Evolutionary conservation across 2,888 invertebrate genomes (phyloP).

Genomic region (Lasioglossum leucozonium): DNA sequence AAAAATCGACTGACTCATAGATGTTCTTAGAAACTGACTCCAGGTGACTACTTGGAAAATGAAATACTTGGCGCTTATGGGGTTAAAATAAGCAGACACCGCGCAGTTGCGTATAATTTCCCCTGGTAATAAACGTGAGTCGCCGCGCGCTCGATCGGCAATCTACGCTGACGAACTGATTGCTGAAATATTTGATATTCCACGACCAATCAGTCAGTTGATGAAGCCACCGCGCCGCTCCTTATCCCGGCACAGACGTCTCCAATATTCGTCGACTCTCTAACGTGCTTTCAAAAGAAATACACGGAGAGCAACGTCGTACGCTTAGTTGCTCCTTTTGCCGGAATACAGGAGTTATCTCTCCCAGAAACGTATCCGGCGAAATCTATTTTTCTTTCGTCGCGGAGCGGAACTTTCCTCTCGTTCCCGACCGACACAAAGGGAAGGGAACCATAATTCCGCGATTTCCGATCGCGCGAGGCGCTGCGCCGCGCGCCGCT

Average conservation of each 20-base stretch:
- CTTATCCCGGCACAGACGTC: conserved; percentile 10
- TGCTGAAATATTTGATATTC: neutral
- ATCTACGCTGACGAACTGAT: neutral
- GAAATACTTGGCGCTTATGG: no score
- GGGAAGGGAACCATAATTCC: conserved; percentile 59
- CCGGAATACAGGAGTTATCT: conserved; percentile 67
- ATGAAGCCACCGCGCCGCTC: neutral
- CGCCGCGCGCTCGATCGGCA: neutral
- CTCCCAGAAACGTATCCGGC: conserved; percentile 53
- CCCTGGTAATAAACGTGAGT: neutral
- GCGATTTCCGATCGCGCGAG: conserved; percentile 58
- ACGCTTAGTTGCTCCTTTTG: conserved; percentile 42
- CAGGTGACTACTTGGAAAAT: no score
- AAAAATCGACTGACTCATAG: no score
- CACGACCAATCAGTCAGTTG: neutral
- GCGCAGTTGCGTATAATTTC: neutral
- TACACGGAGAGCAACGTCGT: conserved; percentile 46
- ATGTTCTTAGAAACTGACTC: no score
- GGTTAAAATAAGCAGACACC: neutral
- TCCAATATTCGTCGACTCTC: conserved; percentile 43
- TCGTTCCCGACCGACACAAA: conserved; percentile 40
- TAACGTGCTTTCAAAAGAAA: conserved; percentile 62
- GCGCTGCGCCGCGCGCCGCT: neutral
- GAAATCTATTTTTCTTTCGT: conserved; percentile 69
- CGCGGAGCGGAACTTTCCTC: conserved; percentile 42